Conservation (phyloP, 2,113 vertebrate genomes). For the Piliocolobus tephrosceles region DNA sequence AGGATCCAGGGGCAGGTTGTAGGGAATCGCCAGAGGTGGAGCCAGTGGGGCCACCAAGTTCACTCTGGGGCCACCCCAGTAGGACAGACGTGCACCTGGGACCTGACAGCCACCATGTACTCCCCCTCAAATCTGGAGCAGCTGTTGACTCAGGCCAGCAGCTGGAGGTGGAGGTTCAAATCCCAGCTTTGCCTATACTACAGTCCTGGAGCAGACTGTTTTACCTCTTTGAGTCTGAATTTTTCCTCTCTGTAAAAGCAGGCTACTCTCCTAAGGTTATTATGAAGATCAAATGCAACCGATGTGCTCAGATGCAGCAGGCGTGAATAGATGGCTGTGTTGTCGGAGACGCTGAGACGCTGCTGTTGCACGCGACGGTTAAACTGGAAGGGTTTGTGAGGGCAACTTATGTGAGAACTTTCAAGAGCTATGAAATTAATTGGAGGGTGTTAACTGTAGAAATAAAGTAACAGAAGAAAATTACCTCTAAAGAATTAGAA, state of each 20-base stretch:
- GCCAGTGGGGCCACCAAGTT: not conserved
- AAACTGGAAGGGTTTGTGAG: conserved; percentile 23
- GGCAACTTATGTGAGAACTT: conserved; percentile 52
- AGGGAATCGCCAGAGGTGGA: not conserved
- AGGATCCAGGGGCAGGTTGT: not conserved
- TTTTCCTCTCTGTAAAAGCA: not conserved
- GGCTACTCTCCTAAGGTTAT: not conserved
- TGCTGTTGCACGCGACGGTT: accelerated
- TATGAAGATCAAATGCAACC: not conserved
- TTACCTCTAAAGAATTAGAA: conserved; percentile 54
- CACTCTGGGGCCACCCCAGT: not conserved
- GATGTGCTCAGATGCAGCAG: not conserved
- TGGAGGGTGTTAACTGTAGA: conserved; percentile 61
- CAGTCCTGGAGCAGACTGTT: not conserved
- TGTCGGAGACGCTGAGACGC: not conserved
- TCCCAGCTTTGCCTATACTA: not conserved
- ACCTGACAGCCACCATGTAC: not conserved
- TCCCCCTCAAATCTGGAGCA: not conserved
- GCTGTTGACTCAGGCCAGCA: not conserved
- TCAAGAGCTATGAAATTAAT: conserved; percentile 63
- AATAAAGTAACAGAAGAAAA: conserved; percentile 56
- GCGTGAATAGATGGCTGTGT: accelerated
- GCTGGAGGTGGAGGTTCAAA: not conserved
- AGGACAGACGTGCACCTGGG: not conserved
- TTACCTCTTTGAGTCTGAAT: not conserved